Evolutionary conservation across 1,140 invertebrate species (phyloP), one percentile per base, ranked within the genome.

Genomic region (Drosophila ambigua): DNA sequence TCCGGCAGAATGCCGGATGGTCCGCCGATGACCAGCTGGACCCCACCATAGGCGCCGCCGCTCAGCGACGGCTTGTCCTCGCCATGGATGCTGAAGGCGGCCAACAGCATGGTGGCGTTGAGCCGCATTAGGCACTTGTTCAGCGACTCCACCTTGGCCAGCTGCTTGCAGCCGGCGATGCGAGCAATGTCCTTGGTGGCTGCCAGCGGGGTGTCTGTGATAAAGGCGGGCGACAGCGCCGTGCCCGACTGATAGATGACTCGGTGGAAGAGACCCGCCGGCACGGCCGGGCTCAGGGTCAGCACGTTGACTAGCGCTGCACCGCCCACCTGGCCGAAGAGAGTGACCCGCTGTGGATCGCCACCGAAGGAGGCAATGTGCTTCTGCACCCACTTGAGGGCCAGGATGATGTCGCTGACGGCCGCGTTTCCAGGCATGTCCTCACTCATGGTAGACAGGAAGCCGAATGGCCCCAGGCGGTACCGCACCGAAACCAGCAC

Each of bases 301-400:
- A 93, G 79, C 5, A 93, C 57, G 69, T 93, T 93, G 1, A 92
- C 92, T 1, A 92, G 58, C 0, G 91, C 92, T 0, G 93, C 93
- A 0, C 94, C 94, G 8, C 94, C 94, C 67, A 94, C 93, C 74
- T 95, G 94, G 1, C 95, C 95, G 2, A 92, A 93, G 11, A 95
- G 77, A 0, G 94, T 94, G 4, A 96, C 94, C 26, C 94, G 92
- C 43, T 93, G 73, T 0, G 94, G 93, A 91, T 95, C 94, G 2
- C 96, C 96, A 5, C 95, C 95, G 67, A 96, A 96, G 43, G 88
- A 75, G 7, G 92, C 73, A 35, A 95, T 95, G 89, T 96, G 95
- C 24, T 93, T 77, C 74, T 94, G 92, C 43, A 96, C 93, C 94
- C 94, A 95, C 71, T 93, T 79, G 20, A 95, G 89, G 0, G 95